phyloP scores from a whole-genome alignment of 1,140 invertebrate species.

The Anthonomus grandis region DNA sequence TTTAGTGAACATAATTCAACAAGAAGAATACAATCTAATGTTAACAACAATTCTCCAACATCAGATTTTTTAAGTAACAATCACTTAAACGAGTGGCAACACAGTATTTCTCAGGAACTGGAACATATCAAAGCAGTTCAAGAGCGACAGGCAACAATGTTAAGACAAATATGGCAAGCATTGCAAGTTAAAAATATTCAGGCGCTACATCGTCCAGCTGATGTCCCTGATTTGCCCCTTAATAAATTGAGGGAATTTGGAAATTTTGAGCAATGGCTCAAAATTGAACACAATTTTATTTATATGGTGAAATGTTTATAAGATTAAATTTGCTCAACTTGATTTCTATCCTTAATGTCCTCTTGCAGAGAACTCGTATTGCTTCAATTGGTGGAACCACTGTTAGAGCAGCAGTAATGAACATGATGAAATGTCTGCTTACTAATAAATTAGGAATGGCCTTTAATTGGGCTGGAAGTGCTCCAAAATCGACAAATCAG shows the following conservation, averaged over 20 bases:
- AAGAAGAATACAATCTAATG: neutral
- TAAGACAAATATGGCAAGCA: neutral
- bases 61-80: neutral
- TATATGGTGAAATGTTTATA: no score
- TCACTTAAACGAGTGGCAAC: neutral
- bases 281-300: neutral
- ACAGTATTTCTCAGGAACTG: neutral
- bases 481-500: neutral
- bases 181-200: neutral
- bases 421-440: neutral
- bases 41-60: no score
- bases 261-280: neutral
- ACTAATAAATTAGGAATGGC: neutral
- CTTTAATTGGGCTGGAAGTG: neutral
- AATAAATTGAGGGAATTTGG: neutral
- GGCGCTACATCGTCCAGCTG: neutral
- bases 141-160: neutral
- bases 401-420: neutral
- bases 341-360: no score
- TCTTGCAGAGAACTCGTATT: no score
- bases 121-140: neutral
- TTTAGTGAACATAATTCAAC: neutral
- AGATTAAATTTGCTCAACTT: no score
- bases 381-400: neutral
- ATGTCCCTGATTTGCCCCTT: neutral